Evolutionary conservation across 2,797 vertebrate species (phyloP), one percentile per base, ranked within the genome.

Genomic region (Botia almorhae): DNA sequence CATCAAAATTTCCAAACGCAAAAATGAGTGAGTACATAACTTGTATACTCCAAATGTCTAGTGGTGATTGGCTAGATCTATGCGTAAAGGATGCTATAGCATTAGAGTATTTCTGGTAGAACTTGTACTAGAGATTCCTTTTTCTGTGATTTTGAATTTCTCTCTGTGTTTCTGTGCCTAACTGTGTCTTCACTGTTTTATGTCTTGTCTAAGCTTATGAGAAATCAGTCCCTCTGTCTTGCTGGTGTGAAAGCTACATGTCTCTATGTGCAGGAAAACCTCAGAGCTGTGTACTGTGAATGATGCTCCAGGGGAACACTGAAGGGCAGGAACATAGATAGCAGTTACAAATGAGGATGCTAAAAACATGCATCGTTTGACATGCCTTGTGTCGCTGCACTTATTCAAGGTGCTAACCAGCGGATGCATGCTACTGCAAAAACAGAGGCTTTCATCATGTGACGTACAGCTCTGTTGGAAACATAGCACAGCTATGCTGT

Each of bases 271-370:
- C 83, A 61, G 85, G 65, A 5, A 76, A 81, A 87, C 67, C 88
- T 90, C 86, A 81, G 68, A 89, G 87, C 85, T 83, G 83, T 88
- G 87, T 82, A 85, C 84, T 82, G 12, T 69, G 65, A 81, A 67
- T 77, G 71, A 87, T 87, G 83, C 88, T 88, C 74, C 83, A 61
- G 82, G 63, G 48, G 55, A 78, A 86, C 90, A 87, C 88, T 84
- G 83, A 80, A 87, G 82, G 78, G 85, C 78, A 83, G 2, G 48
- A 83, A 82, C 86, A 87, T 74, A 84, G 83, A 89, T 89, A 72
- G 74, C 82, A 1, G 78, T 85, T 74, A 50, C 4, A 29, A 86
- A 87, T 91, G 83, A n/a, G 36, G 36, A 39, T 39, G 4, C 36
- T 39, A 39, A 39, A 50, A 14, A 43, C 61, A 70, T 51, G 46